Percentiles rank a stretch among this genome's conserved stretches.
phyloP scores from a whole-genome alignment of 64 coral and sea anemone species.

The Trachythela sp. region DNA sequence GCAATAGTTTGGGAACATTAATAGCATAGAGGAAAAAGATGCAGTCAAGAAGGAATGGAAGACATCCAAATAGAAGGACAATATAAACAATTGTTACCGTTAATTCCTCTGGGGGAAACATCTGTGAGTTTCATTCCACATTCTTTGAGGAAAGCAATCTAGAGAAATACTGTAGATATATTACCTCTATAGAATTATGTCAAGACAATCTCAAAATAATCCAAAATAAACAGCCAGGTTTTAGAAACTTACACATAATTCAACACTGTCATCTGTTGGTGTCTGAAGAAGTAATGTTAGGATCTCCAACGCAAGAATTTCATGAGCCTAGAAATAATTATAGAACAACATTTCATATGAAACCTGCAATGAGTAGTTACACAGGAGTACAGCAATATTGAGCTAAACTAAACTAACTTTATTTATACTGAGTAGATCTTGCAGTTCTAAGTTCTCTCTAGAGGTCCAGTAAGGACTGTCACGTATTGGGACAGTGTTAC shows the following conservation, averaged over 20 bases:
- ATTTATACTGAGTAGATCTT: too few species aligned
- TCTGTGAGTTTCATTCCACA: slow-evolving; percentile 90
- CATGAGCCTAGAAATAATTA: slow-evolving; percentile 69
- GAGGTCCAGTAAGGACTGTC: too few species aligned
- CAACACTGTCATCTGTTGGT: slow-evolving; percentile 98
- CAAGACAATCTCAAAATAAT: background rate
- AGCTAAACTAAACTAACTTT: too few species aligned
- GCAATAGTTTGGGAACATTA: too few species aligned
- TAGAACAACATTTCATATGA: background rate
- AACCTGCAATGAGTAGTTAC: background rate
- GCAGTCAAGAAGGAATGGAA: background rate
- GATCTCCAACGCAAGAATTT: slow-evolving; percentile 86
- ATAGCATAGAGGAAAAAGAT: too few species aligned
- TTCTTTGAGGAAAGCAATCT: slow-evolving; percentile 98
- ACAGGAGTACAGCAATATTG: background rate
- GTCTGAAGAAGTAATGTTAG: slow-evolving; percentile 80
- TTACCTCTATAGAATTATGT: background rate
- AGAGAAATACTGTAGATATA: background rate
- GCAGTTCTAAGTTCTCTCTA: too few species aligned
- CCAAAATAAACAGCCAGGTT: background rate
- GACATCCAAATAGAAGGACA: background rate
- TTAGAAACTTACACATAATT: slow-evolving; percentile 78
- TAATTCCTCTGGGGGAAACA: slow-evolving; percentile 79
- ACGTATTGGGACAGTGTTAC: too few species aligned
- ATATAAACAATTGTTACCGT: slow-evolving; percentile 56